These are phyloP conservation scores for Elmis aenea DNA, from an alignment of 2,888 invertebrate species.

Conservation along the genomic window DNA sequence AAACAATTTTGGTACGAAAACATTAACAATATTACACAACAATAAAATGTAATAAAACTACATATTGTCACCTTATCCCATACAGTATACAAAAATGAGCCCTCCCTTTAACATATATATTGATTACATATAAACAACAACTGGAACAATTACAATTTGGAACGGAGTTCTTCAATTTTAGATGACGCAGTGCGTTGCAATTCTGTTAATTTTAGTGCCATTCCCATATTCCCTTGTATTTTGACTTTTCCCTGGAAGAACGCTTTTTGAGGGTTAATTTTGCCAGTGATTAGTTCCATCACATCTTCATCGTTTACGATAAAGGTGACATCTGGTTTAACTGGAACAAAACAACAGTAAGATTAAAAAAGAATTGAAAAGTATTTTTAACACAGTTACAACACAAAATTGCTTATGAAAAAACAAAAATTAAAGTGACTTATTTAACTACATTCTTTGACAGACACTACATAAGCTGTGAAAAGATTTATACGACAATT, in stretches of 20 bases:
- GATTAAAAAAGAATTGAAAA: conserved; percentile 8
- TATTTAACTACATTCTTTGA: too few species aligned
- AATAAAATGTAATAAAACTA: too few species aligned
- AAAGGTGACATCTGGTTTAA: conserved; percentile 86
- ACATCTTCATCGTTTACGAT: conserved; percentile 86
- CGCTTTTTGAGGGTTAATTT: conserved; percentile 91
- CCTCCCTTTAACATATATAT: too few species aligned
- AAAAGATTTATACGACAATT: conserved; percentile 5
- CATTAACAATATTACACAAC: too few species aligned
- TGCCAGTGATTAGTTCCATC: conserved; percentile 80
- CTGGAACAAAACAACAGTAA: conserved; percentile 42
- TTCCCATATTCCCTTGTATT: conserved; percentile 93
- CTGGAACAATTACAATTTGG: conserved; percentile 61
- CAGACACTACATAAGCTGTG: too few species aligned
- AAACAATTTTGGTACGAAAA: too few species aligned
- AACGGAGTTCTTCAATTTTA: conserved; percentile 67
- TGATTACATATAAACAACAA: too few species aligned
- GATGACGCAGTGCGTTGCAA: conserved; percentile 69
- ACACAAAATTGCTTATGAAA: too few species aligned
- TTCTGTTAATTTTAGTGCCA: conserved; percentile 90
- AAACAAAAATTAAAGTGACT: too few species aligned
- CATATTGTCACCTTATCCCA: too few species aligned
- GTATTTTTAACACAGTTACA: too few species aligned
- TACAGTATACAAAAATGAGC: too few species aligned
- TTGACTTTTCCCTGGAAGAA: conserved; percentile 96